Evolutionary conservation across 1,140 invertebrate species (phyloP), one percentile per base, ranked within the genome.

Genomic region (Drosophila paulistorum): DNA sequence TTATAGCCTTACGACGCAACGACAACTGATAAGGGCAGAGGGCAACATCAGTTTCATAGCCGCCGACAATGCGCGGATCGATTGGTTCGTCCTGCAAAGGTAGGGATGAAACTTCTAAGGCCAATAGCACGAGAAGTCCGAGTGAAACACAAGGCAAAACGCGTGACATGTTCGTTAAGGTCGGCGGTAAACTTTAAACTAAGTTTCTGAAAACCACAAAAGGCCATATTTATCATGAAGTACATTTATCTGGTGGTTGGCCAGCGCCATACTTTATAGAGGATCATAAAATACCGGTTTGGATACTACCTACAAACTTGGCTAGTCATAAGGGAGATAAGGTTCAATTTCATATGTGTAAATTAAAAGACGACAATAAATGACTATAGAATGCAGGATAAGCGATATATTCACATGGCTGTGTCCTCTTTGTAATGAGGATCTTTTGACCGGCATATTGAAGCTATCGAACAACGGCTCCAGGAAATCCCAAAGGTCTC

Each of bases 1-100:
- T 68, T 10, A 91, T 69, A 20, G 66, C 74, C 51, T 90, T 90
- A 35, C 64, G 71, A 6, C 90, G 74, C 65, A 91, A 14, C 17
- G 84, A 86, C 13, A 91, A 78, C 61, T 91, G 90, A 74, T 91
- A 83, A 7, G 87, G 87, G 64, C 74, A 65, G n/a, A 55, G 42
- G 4, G 69, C 61, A 3, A 91, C 71, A 30, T 81, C 65, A 5
- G 73, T 70, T 2, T 45, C 67, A 14, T 65, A 54, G 26, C 90
- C 90, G 4, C 90, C 90, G 20, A 91, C 90, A 69, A 91, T 91
- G 48, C 87, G 86, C 1, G 68, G 74, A 20, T 71, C 69, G 11
- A 65, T 59, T 0, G 55, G 11, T 23, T 64, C 9, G 10, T 77
- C 72, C 71, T 81, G 74, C 4, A 74, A 39, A 26, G 83, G 83